Percentiles rank a stretch among this genome's conserved stretches.
Evolutionary conservation across 1,140 invertebrate genomes (phyloP).

Genomic region (Zaprionus tsacasi): DNA sequence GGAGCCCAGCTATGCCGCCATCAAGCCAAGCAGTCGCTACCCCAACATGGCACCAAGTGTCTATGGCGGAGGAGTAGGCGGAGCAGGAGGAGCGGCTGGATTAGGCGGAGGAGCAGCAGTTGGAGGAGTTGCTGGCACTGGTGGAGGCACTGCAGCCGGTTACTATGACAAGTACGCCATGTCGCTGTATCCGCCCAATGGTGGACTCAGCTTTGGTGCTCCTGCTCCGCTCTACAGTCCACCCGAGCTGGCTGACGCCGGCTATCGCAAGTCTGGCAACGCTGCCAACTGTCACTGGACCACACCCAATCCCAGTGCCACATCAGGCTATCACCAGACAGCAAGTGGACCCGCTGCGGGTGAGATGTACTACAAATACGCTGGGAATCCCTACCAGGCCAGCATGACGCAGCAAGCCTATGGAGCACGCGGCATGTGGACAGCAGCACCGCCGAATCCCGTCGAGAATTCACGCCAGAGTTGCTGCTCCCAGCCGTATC

Average conservation of each 20-base stretch:
- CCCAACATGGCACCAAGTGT: slow-evolving; percentile 43
- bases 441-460: slow-evolving; percentile 2
- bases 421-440: slow-evolving; percentile 53
- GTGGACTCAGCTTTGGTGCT: slow-evolving; percentile 30
- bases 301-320: slow-evolving; percentile 28
- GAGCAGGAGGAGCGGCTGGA: slow-evolving; percentile 4
- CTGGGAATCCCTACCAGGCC: slow-evolving; percentile 56
- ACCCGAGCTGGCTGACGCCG: slow-evolving; percentile 50
- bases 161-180: slow-evolving; percentile 74
- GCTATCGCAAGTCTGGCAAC: slow-evolving; percentile 50
- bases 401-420: slow-evolving; percentile 48
- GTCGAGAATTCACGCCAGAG: slow-evolving; percentile 53
- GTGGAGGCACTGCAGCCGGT: slow-evolving; percentile 1
- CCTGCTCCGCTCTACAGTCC: slow-evolving; percentile 54
- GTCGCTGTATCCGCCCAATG: slow-evolving; percentile 59
- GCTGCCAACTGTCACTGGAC: slow-evolving; percentile 61
- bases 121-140: background rate
- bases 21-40: slow-evolving; percentile 68
- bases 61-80: slow-evolving; percentile 36
- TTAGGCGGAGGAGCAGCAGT: background rate
- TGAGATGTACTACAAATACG: slow-evolving; percentile 70
- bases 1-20: slow-evolving; percentile 70
- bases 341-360: slow-evolving; percentile 10
- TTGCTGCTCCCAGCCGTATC: slow-evolving; percentile 66
- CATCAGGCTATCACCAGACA: slow-evolving; percentile 46